Percentiles rank a stretch among this genome's conserved stretches.
phyloP scores from a whole-genome alignment of 2,888 invertebrate genomes.

The Calameuta pallipes region DNA sequence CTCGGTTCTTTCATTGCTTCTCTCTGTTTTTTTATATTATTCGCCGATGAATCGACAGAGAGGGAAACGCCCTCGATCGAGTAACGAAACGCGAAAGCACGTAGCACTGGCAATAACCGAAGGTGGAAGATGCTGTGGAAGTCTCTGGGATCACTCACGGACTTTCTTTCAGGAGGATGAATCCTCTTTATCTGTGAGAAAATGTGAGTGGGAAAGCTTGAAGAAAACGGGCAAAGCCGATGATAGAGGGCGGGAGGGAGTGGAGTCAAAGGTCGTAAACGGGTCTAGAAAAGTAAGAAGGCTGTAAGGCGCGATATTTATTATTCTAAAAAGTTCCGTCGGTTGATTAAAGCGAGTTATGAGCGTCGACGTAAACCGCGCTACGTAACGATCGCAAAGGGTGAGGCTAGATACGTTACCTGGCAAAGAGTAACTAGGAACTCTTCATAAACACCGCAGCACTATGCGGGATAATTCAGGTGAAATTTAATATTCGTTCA shows the following conservation, averaged over 20 bases:
- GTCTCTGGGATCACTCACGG: not conserved
- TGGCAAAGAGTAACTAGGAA: conserved; percentile 20
- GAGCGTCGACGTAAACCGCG: conserved; percentile 20
- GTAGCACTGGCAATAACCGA: not conserved
- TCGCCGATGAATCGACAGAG: not conserved
- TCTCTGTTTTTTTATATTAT: not conserved
- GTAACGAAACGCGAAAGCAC: not conserved
- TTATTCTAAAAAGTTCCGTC: conserved; percentile 44
- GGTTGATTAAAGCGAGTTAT: conserved; percentile 55
- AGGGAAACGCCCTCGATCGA: not conserved
- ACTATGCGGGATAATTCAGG: conserved; percentile 23
- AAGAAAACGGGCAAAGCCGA: not conserved
- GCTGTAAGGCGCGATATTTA: conserved; percentile 23
- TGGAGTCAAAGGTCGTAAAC: not conserved
- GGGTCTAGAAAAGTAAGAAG: conserved; percentile 19
- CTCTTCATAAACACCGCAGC: conserved; percentile 20
- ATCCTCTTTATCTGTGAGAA: not conserved
- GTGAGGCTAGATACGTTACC: not conserved
- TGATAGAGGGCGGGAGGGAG: not conserved
- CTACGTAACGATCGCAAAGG: not conserved
- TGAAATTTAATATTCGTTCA: conserved; percentile 53
- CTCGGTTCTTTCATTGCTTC: not conserved
- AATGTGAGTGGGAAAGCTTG: not conserved
- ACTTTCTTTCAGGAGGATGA: not conserved
- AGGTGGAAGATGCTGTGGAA: not conserved